phyloP scores from a whole-genome alignment of 2,888 invertebrate species.

The Philhelius pedissequus region DNA sequence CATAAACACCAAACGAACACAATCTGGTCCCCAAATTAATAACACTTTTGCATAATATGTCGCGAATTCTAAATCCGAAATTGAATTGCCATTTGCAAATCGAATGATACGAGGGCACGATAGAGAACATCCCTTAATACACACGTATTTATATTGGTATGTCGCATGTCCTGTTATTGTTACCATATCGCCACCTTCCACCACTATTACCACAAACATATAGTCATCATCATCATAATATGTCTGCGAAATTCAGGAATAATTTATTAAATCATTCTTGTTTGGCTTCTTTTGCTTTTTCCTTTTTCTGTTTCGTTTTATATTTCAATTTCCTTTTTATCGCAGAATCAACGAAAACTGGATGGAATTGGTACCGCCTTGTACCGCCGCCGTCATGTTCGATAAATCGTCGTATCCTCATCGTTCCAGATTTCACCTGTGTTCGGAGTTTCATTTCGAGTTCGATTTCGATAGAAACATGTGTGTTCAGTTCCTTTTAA shows the following conservation, averaged over 20 bases:
- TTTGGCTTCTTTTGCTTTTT: conserved; percentile 20
- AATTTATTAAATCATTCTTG: conserved; percentile 50
- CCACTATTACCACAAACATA: background rate
- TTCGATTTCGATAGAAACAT: conserved; percentile 19
- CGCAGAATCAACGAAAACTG: conserved; percentile 9
- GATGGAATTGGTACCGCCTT: background rate
- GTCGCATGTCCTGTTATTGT: conserved; percentile 25
- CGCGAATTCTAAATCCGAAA: conserved; percentile 3
- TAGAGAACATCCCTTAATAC: too few species aligned
- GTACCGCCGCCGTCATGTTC: background rate
- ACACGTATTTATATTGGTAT: background rate
- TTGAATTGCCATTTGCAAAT: conserved; percentile 33
- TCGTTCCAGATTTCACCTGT: background rate
- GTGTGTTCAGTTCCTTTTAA: background rate
- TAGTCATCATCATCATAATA: conserved; percentile 21
- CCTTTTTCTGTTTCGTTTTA: conserved; percentile 31
- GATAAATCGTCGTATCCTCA: background rate
- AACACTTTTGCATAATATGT: conserved; percentile 29
- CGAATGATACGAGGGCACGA: background rate
- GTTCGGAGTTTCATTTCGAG: background rate
- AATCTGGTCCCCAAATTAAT: conserved; percentile 22
- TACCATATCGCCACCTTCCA: background rate
- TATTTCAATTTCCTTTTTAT: conserved; percentile 59
- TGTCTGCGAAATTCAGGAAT: conserved; percentile 41
- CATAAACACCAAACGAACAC: conserved; percentile 18